Conservation (phyloP, 2,888 invertebrate species). For the Zygogramma bicolorata region DNA sequence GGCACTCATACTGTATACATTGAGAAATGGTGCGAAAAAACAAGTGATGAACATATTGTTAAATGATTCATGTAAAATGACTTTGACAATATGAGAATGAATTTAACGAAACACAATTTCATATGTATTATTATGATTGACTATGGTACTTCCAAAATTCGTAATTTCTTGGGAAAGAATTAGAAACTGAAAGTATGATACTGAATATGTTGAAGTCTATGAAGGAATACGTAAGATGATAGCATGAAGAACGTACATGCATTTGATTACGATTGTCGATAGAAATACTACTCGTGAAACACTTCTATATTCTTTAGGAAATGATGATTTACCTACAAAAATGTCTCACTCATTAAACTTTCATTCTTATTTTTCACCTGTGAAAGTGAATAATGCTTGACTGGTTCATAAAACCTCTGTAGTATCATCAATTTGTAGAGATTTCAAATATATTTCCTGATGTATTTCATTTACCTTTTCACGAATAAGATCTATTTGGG, state of each 20-base stretch:
- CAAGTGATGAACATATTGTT: conserved; percentile 44
- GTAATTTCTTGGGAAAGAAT: conserved; percentile 23
- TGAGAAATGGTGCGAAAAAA: conserved; percentile 52
- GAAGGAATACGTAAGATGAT: not conserved
- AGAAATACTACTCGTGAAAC: not conserved
- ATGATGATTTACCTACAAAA: no score
- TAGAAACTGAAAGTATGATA: conserved; percentile 29
- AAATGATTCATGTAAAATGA: conserved; percentile 26
- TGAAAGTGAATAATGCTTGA: no score
- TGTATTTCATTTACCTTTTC: no score
- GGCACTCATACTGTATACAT: conserved; percentile 64
- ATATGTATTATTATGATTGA: conserved; percentile 11
- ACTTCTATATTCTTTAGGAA: no score
- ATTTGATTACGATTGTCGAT: not conserved
- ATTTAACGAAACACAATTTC: conserved; percentile 24
- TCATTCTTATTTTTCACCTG: no score
- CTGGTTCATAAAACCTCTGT: no score
- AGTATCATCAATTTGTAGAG: no score
- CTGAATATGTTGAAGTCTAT: not conserved
- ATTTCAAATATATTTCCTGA: no score
- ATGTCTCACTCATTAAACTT: no score
- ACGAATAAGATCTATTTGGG: no score
- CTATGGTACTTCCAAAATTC: conserved; percentile 15
- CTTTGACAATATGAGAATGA: not conserved
- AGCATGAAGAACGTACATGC: not conserved